phyloP scores from a whole-genome alignment of 2,888 invertebrate species.

The Didymodactylos carnosus region DNA sequence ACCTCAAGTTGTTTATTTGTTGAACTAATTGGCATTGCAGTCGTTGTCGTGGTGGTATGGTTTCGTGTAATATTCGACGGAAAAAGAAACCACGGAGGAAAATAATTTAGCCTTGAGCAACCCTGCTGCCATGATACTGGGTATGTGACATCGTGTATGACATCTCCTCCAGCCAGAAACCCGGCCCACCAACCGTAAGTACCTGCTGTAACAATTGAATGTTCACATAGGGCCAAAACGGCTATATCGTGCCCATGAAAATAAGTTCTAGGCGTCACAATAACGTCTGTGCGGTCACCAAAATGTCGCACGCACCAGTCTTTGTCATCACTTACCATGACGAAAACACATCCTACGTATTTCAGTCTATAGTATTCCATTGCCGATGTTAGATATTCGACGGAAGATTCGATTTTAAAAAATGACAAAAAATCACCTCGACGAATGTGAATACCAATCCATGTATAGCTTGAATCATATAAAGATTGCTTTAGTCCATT shows the following conservation, averaged over 20 bases:
- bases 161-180: neutral
- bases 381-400: neutral
- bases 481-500: too few species aligned
- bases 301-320: neutral
- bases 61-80: neutral
- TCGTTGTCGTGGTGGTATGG: too few species aligned
- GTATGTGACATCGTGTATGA: neutral
- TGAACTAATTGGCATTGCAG: too few species aligned
- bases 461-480: too few species aligned
- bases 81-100: neutral
- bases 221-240: neutral
- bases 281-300: neutral
- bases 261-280: neutral
- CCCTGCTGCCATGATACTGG: neutral
- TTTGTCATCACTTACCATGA: neutral
- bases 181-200: neutral
- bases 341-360: neutral
- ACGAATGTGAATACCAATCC: neutral
- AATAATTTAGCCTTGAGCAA: neutral
- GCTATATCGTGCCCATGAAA: neutral
- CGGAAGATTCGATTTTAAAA: neutral
- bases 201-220: neutral
- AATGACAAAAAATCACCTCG: neutral
- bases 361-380: neutral
- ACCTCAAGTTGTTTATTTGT: too few species aligned